Evolutionary conservation across 2,113 vertebrate species (phyloP).

Genomic region (Phainopepla nitens): DNA sequence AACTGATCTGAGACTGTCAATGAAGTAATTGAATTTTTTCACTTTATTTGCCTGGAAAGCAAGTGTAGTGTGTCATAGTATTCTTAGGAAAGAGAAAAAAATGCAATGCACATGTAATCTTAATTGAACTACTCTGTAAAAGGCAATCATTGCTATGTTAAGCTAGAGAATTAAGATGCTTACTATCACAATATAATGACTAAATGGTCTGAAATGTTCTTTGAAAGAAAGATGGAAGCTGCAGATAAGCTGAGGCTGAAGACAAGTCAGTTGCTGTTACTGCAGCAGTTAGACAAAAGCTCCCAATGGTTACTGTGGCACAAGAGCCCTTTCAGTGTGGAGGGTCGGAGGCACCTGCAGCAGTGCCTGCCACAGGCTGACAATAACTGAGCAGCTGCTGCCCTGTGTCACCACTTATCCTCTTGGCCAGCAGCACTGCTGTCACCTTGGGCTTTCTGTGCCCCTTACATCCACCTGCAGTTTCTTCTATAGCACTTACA

Average conservation of each 20-base stretch:
- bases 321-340: conserved; percentile 10
- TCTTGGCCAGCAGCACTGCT: neutral
- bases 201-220: neutral
- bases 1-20: neutral
- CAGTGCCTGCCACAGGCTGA: neutral
- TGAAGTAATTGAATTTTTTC: neutral
- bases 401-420: neutral
- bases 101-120: neutral
- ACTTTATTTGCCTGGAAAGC: neutral
- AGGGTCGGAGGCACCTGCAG: conserved; percentile 15
- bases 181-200: neutral
- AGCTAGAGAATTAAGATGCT: neutral
- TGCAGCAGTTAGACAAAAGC: neutral
- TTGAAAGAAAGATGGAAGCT: neutral
- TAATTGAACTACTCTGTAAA: neutral
- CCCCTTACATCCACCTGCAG: conserved; percentile 4
- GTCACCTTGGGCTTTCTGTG: conserved; percentile 8
- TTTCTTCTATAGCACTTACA: neutral
- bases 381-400: conserved; percentile 36
- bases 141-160: neutral
- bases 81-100: neutral
- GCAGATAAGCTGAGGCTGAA: neutral
- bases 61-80: neutral
- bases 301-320: neutral
- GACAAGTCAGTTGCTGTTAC: neutral